phyloP scores from a whole-genome alignment of 2,797 vertebrate species.

The Ibycter americanus region DNA sequence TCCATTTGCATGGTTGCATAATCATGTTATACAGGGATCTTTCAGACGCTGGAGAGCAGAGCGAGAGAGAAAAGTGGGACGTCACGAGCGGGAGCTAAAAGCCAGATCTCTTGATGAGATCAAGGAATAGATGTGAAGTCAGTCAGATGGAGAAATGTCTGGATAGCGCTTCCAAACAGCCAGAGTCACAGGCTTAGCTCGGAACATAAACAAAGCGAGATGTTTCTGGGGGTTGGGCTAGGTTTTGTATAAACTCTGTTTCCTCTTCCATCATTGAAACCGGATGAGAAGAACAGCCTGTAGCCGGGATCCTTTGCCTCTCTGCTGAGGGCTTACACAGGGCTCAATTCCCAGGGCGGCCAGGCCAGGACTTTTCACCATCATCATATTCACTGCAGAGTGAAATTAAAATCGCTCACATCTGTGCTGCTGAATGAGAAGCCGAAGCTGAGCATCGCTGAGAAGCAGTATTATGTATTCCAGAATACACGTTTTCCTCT shows the following conservation, averaged over 20 bases:
- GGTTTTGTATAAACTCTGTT: slow-evolving; percentile 63
- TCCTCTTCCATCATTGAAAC: slow-evolving; percentile 61
- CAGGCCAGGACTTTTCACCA: slow-evolving; percentile 33
- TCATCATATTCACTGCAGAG: neutral
- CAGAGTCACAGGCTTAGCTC: slow-evolving; percentile 18
- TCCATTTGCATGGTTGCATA: slow-evolving; percentile 67
- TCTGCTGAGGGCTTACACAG: neutral
- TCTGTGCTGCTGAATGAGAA: neutral
- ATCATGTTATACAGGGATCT: slow-evolving; percentile 60
- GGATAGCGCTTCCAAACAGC: slow-evolving; percentile 24
- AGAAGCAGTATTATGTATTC: neutral
- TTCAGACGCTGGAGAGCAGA: slow-evolving; percentile 21
- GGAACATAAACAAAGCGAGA: slow-evolving; percentile 63
- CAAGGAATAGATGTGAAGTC: slow-evolving; percentile 50
- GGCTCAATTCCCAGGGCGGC: neutral
- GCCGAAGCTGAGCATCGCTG: neutral
- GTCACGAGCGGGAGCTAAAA: slow-evolving; percentile 25
- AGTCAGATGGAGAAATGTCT: slow-evolving; percentile 59
- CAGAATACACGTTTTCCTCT: neutral
- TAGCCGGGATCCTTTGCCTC: slow-evolving; percentile 26
- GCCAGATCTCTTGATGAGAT: slow-evolving; percentile 48
- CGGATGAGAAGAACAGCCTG: slow-evolving; percentile 50
- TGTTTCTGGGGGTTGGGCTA: slow-evolving; percentile 58
- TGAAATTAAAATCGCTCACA: neutral
- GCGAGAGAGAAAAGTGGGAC: neutral